Conservation (phyloP, 2,888 invertebrate species). For the Xestia c-nigrum region DNA sequence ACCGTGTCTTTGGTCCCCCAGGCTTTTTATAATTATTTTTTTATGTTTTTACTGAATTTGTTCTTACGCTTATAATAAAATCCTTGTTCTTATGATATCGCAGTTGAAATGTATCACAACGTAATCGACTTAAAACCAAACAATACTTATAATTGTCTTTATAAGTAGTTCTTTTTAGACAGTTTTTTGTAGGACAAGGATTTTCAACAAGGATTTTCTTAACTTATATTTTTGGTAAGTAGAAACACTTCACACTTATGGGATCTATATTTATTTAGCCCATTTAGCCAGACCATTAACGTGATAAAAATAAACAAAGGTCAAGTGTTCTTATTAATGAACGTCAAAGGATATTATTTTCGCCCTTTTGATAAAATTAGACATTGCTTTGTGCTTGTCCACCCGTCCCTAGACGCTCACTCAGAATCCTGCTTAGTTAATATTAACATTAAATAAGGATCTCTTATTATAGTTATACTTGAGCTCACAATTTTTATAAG, state of each 20-base stretch:
- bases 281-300: not conserved
- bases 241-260: not conserved
- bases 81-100: too few species aligned
- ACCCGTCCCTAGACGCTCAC: not conserved
- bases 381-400: not conserved
- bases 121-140: too few species aligned
- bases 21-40: too few species aligned
- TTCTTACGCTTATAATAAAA: too few species aligned
- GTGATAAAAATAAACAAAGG: conserved; percentile 4
- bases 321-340: not conserved
- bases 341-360: not conserved
- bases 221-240: not conserved
- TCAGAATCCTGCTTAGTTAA: not conserved
- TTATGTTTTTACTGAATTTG: too few species aligned
- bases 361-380: not conserved
- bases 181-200: too few species aligned
- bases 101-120: too few species aligned
- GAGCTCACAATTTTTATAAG: not conserved
- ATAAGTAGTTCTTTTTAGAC: too few species aligned
- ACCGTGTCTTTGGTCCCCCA: too few species aligned
- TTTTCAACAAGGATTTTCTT: not conserved
- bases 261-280: not conserved
- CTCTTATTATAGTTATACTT: not conserved
- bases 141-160: too few species aligned
- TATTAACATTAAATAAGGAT: not conserved